Base-by-base conservation (phyloP, 2,888 invertebrate genomes). In the Galerucella pusilla region DNA sequence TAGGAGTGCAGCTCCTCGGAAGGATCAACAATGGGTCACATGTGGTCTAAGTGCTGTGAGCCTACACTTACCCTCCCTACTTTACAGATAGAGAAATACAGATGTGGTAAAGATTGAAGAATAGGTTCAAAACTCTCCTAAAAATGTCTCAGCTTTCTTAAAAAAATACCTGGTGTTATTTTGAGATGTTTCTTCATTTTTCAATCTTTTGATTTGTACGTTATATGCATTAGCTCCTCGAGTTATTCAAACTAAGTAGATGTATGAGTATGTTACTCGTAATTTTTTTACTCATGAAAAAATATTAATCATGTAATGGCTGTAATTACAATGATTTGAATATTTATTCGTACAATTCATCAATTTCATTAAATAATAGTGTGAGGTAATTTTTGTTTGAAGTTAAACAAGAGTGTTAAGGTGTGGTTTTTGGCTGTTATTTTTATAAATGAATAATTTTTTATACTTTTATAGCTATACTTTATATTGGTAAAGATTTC, bases 271-370 rank as follows among this genome's bases (percentile, higher is more conserved):
- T 42, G 45, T 64, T 35, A 28, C n/a, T 61, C 12, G 14, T 42
- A 63, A 63, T 63, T n/a, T 65, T 45, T 49, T 45, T 11, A 65
- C 46, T 46, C 28, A 46, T 42, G n/a, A 28, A 45, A 65, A 16
- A 46, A 46, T 46, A 65, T 65, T 65, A 45, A 65, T 65, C 64
- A 16, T 65, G 20, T 46, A 20, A 20, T 12, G 12, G 46, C 20
- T 46, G 64, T 65, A 65, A 65, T 65, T 46, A 65, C 20, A 65
- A n/a, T 46, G 45, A 65, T 45, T 65, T n/a, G 46, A 46, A 42
- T 65, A 46, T 65, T 46, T 65, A 46, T 28, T 45, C 12, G n/a
- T 65, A 11, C 46, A 65, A 65, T 65, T 65, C 11, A 65, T 65
- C 46, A 65, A 65, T 42, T 65, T 35, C 12, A 14, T 63, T 63